Conservation (phyloP, 2,797 vertebrate genomes). For the Takifugu ocellatus region DNA sequence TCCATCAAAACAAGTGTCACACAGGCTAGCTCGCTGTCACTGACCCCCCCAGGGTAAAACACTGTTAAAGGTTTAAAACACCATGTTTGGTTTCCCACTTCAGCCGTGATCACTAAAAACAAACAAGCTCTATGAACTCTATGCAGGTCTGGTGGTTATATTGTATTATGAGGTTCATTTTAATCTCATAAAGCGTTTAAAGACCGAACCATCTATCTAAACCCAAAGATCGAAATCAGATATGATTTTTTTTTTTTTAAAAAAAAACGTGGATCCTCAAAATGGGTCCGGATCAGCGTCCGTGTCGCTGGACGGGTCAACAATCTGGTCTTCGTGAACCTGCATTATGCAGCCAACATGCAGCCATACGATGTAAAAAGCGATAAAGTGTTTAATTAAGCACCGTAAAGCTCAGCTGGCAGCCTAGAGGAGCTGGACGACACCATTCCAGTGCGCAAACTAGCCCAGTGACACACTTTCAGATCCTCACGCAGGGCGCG, state of each 20-base stretch:
- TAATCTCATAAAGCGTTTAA: constrained; percentile 1
- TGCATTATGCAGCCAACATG: constrained; percentile 4
- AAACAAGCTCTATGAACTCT: not conserved
- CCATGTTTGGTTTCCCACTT: constrained; percentile 7
- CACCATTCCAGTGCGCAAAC: constrained; percentile 54
- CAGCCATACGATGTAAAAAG: constrained; percentile 43
- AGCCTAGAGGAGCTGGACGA: constrained; percentile 58
- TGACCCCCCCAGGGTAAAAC: too few relatives aligned
- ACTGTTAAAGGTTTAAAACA: not conserved
- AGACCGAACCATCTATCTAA: not conserved
- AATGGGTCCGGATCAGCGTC: not conserved
- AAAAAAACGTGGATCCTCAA: not conserved
- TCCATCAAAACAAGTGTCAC: constrained; percentile 50
- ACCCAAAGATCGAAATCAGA: not conserved
- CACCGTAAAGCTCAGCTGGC: constrained; percentile 70
- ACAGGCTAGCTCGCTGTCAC: constrained; percentile 18
- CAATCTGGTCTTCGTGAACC: too few relatives aligned
- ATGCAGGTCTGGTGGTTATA: not conserved
- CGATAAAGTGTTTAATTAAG: constrained; percentile 76
- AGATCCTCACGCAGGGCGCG: constrained; percentile 42
- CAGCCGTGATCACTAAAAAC: not conserved
- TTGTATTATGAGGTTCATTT: not conserved
- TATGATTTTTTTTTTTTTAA: not conserved
- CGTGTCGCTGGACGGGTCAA: too few relatives aligned
- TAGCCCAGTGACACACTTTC: constrained; percentile 77